Evolutionary conservation across 2,888 invertebrate species (phyloP).

Genomic region (Diadromus collaris): DNA sequence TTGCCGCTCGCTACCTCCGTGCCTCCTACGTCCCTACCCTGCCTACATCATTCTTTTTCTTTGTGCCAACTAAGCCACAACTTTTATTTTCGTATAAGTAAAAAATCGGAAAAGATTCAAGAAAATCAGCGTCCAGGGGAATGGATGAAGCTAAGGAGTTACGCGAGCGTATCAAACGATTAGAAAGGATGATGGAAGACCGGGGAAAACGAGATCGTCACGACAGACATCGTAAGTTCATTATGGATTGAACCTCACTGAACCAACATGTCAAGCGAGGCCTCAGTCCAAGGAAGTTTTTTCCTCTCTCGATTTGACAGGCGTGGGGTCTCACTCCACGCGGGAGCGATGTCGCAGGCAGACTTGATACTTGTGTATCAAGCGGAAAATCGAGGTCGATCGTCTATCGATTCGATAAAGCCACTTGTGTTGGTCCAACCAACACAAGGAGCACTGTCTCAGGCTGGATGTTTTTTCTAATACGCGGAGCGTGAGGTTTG

Average conservation of each 20-base stretch:
- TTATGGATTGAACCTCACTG: not conserved
- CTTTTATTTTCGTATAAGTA: constrained; percentile 3
- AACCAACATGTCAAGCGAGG: not conserved
- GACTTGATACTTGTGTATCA: too few relatives aligned
- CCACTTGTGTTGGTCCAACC: not conserved
- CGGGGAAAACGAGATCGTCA: constrained; percentile 2
- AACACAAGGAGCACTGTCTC: constrained; percentile 1
- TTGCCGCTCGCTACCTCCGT: not conserved
- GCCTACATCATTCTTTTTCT: not conserved
- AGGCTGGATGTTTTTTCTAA: not conserved
- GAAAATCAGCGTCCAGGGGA: constrained; percentile 4
- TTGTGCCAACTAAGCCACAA: constrained; percentile 6
- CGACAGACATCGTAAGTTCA: constrained; percentile 4
- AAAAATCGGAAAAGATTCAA: not conserved
- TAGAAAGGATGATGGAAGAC: not conserved
- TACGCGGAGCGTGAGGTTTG: not conserved
- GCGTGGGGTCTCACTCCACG: not conserved
- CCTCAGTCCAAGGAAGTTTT: not conserved
- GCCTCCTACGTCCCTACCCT: not conserved
- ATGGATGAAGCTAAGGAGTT: not conserved
- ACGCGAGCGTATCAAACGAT: constrained; percentile 4
- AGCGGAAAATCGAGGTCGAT: not conserved
- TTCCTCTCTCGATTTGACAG: not conserved
- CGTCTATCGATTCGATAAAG: not conserved
- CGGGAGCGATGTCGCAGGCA: not conserved